Evolutionary conservation across 2,797 vertebrate genomes (phyloP).

Genomic region (Hypotaenidia okinawae): DNA sequence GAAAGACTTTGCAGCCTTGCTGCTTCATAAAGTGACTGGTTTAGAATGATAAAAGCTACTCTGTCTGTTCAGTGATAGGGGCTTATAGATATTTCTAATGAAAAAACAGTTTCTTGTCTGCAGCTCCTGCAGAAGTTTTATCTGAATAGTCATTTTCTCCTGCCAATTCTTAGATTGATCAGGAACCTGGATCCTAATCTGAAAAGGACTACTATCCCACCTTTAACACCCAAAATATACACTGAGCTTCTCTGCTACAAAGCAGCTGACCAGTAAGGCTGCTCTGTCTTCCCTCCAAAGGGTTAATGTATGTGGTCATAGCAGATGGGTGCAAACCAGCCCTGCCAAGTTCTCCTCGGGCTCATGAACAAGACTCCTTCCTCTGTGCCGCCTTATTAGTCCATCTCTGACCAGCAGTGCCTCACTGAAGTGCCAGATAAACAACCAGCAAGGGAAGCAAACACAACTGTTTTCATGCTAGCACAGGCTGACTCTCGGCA

Average conservation of each 20-base stretch:
- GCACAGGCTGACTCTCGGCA: neutral
- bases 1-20: conserved; percentile 43
- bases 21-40: conserved; percentile 34
- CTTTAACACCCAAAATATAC: neutral
- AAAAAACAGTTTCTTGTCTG: conserved; percentile 13
- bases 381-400: conserved; percentile 64
- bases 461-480: conserved; percentile 9
- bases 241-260: neutral
- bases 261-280: conserved; percentile 4
- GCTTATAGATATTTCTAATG: conserved; percentile 18
- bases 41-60: conserved; percentile 63
- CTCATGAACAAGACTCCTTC: conserved; percentile 43
- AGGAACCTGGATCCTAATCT: neutral
- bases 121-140: conserved; percentile 1
- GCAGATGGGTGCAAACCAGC: conserved; percentile 29
- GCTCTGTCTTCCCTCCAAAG: neutral
- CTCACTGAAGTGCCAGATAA: conserved; percentile 46
- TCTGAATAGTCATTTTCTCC: conserved; percentile 30
- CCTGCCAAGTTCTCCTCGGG: conserved; percentile 26
- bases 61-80: conserved; percentile 19
- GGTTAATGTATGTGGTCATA: conserved; percentile 49
- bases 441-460: conserved; percentile 42
- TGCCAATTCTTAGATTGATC: neutral
- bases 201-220: neutral
- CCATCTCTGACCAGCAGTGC: conserved; percentile 61